Evolutionary conservation across 2,113 vertebrate genomes (phyloP).

Genomic region (Lagopus leucura): DNA sequence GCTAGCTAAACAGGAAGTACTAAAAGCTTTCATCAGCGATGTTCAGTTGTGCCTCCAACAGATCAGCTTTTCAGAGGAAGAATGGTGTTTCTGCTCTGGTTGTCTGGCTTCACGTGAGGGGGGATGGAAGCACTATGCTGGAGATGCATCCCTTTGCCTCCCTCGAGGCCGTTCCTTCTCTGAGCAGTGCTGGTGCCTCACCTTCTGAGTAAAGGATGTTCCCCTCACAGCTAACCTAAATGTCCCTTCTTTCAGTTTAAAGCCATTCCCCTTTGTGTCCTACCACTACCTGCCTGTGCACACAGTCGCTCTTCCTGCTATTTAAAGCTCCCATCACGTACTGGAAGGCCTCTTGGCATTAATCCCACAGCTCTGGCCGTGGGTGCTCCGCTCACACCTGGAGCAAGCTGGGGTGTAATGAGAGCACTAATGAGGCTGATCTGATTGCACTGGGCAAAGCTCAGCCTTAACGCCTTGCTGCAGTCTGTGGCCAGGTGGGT

Average conservation of each 20-base stretch:
- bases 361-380: accelerated
- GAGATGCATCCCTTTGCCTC: not conserved
- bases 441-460: not conserved
- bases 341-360: not conserved
- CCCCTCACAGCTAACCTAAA: not conserved
- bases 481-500: conserved; percentile 8
- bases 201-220: not conserved
- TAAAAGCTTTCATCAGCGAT: not conserved
- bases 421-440: not conserved
- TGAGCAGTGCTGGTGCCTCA: not conserved
- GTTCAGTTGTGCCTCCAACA: conserved; percentile 26
- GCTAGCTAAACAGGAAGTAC: not conserved
- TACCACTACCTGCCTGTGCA: no score
- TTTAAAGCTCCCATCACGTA: no score
- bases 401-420: not conserved
- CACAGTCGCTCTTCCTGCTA: no score
- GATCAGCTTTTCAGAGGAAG: not conserved
- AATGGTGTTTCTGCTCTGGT: not conserved
- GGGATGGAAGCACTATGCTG: not conserved
- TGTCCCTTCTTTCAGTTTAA: not conserved
- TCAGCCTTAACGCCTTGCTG: conserved; percentile 9
- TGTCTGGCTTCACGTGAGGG: not conserved
- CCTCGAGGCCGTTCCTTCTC: not conserved
- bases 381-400: not conserved
- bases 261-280: no score